Conservation (phyloP, 2,113 vertebrate species). For the Romanogobio albipinnatus region DNA sequence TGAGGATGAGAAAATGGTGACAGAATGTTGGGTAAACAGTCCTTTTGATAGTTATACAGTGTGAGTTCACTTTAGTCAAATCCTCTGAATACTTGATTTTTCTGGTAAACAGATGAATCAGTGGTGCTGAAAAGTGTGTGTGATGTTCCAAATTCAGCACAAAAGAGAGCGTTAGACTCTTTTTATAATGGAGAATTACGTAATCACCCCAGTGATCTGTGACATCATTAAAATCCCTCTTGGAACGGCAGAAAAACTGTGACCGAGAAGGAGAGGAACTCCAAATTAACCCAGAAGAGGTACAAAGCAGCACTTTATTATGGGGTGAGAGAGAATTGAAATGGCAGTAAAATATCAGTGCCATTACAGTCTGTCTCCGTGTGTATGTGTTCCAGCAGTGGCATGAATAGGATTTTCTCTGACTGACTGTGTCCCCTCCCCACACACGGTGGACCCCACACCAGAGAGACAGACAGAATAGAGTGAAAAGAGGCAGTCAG, state of each 20-base stretch:
- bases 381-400: slow-evolving; percentile 37
- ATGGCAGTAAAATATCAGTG: slow-evolving; percentile 7
- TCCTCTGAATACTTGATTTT: not conserved
- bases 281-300: slow-evolving; percentile 1
- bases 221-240: slow-evolving; percentile 48
- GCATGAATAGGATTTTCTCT: slow-evolving; percentile 50
- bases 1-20: not conserved
- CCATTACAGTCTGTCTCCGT: not conserved
- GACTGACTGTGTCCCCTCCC: slow-evolving; percentile 3
- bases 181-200: slow-evolving; percentile 41
- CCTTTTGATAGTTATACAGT: not conserved
- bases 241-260: not conserved
- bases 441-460: slow-evolving; percentile 23
- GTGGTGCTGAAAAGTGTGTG: not conserved
- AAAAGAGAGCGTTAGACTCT: slow-evolving; percentile 21
- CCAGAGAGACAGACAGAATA: slow-evolving; percentile 57
- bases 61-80: not conserved
- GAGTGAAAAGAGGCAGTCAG: slow-evolving; percentile 47
- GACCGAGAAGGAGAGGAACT: slow-evolving; percentile 11
- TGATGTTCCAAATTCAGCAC: slow-evolving; percentile 39
- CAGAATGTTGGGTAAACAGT: not conserved
- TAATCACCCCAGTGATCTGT: slow-evolving; percentile 37
- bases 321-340: slow-evolving; percentile 16
- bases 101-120: slow-evolving; percentile 23
- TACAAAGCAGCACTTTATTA: not conserved